A percentile compares a stretch with the other conserved stretches of the same genome.
phyloP scores from a whole-genome alignment of 2,888 invertebrate species.

The Eucera pruinosa region DNA sequence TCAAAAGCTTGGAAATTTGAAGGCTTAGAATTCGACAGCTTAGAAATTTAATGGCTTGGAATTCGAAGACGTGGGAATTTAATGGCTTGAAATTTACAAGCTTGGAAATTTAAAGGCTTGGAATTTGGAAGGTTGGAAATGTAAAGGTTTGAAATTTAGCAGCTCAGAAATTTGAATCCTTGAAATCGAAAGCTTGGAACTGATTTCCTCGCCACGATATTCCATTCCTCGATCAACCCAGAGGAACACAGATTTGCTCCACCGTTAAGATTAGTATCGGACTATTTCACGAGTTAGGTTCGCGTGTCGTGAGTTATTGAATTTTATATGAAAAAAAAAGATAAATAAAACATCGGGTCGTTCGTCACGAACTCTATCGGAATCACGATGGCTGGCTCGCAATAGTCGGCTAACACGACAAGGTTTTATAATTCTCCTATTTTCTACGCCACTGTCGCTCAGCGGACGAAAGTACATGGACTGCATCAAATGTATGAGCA shows the following conservation, averaged over 20 bases:
- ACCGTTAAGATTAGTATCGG: not conserved
- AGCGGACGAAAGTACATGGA: conserved; percentile 60
- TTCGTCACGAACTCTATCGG: not conserved
- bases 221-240: no score
- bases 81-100: no score
- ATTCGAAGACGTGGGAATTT: no score
- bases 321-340: not conserved
- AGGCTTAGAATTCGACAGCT: no score
- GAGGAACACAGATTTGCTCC: not conserved
- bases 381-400: not conserved
- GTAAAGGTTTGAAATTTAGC: no score
- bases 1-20: no score
- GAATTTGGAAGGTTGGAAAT: no score
- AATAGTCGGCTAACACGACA: not conserved
- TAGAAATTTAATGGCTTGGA: no score
- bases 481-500: conserved; percentile 68
- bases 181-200: no score
- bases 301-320: conserved; percentile 13
- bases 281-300: not conserved
- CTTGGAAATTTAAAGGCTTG: no score
- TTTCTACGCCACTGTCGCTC: conserved; percentile 49
- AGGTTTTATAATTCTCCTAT: not conserved
- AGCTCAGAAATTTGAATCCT: no score
- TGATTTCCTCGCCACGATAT: not conserved
- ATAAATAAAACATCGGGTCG: not conserved